Evolutionary conservation across 2,113 vertebrate species (phyloP).

Genomic region (Toxotes jaculatrix): DNA sequence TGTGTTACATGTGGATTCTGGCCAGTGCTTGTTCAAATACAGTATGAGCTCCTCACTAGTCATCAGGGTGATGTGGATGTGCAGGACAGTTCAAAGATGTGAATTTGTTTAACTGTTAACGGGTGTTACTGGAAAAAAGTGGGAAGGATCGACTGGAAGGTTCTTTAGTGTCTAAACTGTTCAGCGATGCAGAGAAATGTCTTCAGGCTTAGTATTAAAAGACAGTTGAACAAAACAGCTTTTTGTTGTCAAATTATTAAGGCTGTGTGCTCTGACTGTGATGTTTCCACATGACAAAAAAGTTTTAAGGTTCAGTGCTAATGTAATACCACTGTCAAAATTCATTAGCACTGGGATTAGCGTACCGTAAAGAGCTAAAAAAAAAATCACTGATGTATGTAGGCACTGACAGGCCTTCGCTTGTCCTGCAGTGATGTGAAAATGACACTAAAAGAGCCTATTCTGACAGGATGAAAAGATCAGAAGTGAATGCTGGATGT

Average conservation of each 20-base stretch:
- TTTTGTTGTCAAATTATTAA: not conserved
- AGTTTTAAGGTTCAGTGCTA: not conserved
- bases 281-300: not conserved
- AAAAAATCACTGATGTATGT: not conserved
- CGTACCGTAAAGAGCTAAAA: not conserved
- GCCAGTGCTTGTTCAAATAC: not conserved
- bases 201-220: conserved; percentile 20
- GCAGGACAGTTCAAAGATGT: not conserved
- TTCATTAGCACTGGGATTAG: too few relatives aligned
- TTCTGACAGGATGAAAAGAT: not conserved
- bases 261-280: not conserved
- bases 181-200: conserved; percentile 17
- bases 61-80: not conserved
- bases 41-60: not conserved
- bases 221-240: conserved; percentile 11
- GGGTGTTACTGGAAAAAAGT: conserved; percentile 1
- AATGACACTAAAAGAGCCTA: not conserved
- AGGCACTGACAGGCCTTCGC: not conserved
- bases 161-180: not conserved
- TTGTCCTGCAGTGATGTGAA: not conserved
- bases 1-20: not conserved
- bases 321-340: not conserved
- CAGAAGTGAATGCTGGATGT: not conserved
- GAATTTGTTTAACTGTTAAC: conserved; percentile 15
- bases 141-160: not conserved